These are phyloP conservation scores for Benthosema pterotum DNA, from an alignment of 2,797 vertebrate genomes.

Conservation along the genomic window DNA sequence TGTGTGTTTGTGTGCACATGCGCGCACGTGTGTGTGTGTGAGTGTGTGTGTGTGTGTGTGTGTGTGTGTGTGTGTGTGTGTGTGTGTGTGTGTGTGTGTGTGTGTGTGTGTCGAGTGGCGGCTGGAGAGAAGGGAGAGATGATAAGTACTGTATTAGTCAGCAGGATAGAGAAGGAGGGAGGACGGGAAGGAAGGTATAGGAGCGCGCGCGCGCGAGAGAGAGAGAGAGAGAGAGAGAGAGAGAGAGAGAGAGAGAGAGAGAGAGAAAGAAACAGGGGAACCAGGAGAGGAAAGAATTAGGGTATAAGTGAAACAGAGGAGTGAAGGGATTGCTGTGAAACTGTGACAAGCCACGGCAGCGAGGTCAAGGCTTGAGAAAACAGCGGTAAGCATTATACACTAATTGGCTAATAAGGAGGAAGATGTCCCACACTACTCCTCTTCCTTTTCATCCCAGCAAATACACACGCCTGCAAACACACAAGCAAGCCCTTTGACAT, in stretches of 20 bases:
- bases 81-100: not conserved
- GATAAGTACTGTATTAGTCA: constrained; percentile 55
- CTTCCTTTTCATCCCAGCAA: not conserved
- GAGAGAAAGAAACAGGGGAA: not conserved
- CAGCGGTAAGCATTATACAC: constrained; percentile 5
- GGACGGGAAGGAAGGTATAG: not conserved
- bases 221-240: not conserved
- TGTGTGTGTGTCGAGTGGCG: not conserved
- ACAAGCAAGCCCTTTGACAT: not conserved
- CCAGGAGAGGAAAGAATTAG: not conserved
- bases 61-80: not conserved
- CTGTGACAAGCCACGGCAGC: not conserved
- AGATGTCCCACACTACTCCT: constrained; percentile 1
- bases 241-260: constrained; percentile 1
- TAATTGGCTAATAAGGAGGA: constrained; percentile 19
- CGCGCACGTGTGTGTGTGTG: not conserved
- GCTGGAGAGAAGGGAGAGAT: constrained; percentile 2
- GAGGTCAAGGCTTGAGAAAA: constrained; percentile 11
- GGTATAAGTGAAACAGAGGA: constrained; percentile 24
- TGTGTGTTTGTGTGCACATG: too few species aligned
- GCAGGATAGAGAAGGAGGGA: constrained; percentile 36
- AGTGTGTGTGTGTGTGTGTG: constrained; percentile 4
- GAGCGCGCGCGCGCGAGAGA: constrained; percentile 1
- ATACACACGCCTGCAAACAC: not conserved
- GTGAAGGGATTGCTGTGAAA: constrained; percentile 9